These are phyloP conservation scores for Trematomus loennbergii DNA, from an alignment of 2,113 vertebrate species.

Conservation along the genomic window DNA sequence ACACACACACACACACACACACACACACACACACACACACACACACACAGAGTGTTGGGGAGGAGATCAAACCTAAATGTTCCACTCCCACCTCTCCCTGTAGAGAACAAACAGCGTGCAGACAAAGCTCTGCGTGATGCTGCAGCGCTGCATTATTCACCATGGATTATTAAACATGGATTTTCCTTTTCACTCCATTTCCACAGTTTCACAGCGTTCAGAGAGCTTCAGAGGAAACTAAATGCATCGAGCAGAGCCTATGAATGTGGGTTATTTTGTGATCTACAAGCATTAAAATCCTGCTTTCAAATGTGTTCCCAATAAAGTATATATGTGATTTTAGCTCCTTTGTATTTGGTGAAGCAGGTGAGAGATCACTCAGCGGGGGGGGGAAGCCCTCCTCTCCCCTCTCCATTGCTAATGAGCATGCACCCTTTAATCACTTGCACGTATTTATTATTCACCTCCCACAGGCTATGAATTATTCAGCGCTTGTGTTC, in stretches of 20 bases:
- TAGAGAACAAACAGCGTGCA: constrained; percentile 62
- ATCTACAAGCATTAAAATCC: background rate
- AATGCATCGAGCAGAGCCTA: constrained; percentile 14
- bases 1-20: background rate
- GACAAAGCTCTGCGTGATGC: constrained; percentile 57
- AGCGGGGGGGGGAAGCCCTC: constrained; percentile 68
- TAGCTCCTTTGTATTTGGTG: background rate
- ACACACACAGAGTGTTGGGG: background rate
- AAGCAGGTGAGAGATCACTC: constrained; percentile 60
- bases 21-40: constrained; percentile 21
- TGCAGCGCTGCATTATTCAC: constrained; percentile 71
- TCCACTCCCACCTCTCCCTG: constrained; percentile 1
- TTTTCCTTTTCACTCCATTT: constrained; percentile 61
- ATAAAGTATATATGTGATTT: constrained; percentile 12
- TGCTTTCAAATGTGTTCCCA: constrained; percentile 1
- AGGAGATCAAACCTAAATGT: constrained; percentile 42
- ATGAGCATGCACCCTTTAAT: constrained; percentile 80
- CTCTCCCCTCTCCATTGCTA: constrained; percentile 27
- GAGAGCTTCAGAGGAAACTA: background rate
- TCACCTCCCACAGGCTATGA: constrained; percentile 71
- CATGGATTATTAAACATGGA: constrained; percentile 56
- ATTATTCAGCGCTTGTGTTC: constrained; percentile 79
- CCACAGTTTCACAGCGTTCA: constrained; percentile 27
- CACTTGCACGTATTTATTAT: constrained; percentile 79
- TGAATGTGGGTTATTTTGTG: background rate